A percentile compares a stretch with the other conserved stretches of the same genome.
Conservation (phyloP, 2,888 invertebrate species). For the Plutella xylostella region DNA sequence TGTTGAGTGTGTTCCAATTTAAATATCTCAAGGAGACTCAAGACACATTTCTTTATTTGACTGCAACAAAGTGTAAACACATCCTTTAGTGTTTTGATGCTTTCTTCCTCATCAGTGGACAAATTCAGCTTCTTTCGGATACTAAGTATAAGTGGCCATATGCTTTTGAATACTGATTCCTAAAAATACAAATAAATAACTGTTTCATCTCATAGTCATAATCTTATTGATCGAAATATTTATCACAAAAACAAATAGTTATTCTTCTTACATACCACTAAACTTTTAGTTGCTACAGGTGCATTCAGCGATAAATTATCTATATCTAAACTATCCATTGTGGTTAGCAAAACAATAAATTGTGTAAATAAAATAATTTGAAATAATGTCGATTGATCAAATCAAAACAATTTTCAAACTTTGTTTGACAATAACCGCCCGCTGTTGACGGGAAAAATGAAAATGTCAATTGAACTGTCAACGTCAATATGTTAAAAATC, state of each 20-base stretch:
- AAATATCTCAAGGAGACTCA: constrained; percentile 45
- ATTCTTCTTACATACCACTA: constrained; percentile 42
- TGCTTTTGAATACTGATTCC: constrained; percentile 33
- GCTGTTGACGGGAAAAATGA: too few relatives aligned
- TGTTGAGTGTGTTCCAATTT: constrained; percentile 37
- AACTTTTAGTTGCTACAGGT: constrained; percentile 31
- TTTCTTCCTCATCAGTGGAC: constrained; percentile 19
- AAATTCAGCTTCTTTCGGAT: constrained; percentile 32
- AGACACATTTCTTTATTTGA: constrained; percentile 51
- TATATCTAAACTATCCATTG: too few relatives aligned
- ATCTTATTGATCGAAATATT: too few relatives aligned
- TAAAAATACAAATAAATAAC: constrained; percentile 26
- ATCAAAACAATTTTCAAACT: too few relatives aligned
- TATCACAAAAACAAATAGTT: too few relatives aligned
- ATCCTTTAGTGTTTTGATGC: constrained; percentile 27
- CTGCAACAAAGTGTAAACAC: constrained; percentile 45
- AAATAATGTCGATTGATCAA: too few relatives aligned
- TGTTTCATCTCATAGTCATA: too few relatives aligned
- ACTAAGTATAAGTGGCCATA: constrained; percentile 34
- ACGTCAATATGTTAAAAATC: too few relatives aligned
- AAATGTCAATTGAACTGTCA: too few relatives aligned
- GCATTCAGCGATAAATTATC: constrained; percentile 26
- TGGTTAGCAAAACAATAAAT: too few relatives aligned
- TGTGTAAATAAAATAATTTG: too few relatives aligned
- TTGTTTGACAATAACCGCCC: too few relatives aligned